Conservation (phyloP, 1,140 invertebrate genomes). For the Aphis gossypii region DNA sequence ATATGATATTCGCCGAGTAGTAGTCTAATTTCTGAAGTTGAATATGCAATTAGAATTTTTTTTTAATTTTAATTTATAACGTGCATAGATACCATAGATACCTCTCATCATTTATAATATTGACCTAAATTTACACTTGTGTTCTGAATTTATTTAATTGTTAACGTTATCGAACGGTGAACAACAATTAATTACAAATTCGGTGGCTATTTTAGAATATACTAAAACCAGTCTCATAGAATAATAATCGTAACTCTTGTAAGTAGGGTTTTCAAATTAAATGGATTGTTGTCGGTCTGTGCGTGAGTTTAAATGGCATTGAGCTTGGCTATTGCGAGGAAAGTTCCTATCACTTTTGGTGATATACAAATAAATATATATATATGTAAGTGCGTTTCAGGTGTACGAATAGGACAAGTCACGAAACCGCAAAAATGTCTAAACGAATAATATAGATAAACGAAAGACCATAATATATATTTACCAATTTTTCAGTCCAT, state of each 20-base stretch:
- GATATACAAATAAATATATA: neutral
- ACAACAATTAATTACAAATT: neutral
- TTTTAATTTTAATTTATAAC: too few species aligned
- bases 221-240: neutral
- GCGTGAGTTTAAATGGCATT: neutral
- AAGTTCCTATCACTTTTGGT: neutral
- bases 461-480: neutral
- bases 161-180: neutral
- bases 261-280: neutral
- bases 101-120: too few species aligned
- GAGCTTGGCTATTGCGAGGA: neutral
- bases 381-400: neutral
- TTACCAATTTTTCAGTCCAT: conserved; percentile 34
- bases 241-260: neutral
- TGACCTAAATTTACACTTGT: too few species aligned
- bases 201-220: neutral
- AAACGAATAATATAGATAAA: conserved; percentile 33
- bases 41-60: too few species aligned
- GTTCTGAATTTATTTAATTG: too few species aligned
- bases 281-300: neutral
- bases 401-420: neutral
- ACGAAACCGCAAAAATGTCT: conserved; percentile 7
- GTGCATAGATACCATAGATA: too few species aligned
- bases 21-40: too few species aligned
- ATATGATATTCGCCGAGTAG: too few species aligned